Percentiles rank a stretch among this genome's conserved stretches.
These are phyloP conservation scores for Gnatocerus cornutus DNA, from an alignment of 2,888 invertebrate species.

Conservation along the genomic window DNA sequence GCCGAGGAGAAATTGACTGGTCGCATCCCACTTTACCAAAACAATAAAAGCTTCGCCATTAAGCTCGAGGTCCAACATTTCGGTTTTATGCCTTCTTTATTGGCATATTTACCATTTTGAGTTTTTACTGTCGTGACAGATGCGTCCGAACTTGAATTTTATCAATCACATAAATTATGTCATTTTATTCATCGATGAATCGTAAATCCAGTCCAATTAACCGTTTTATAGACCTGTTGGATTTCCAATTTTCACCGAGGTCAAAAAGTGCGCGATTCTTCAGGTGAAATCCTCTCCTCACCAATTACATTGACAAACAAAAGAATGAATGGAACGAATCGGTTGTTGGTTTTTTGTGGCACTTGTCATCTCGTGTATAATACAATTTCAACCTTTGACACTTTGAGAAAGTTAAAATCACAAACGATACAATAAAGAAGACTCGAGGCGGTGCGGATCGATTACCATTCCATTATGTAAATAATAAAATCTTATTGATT, in stretches of 20 bases:
- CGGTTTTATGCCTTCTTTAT: constrained; percentile 5
- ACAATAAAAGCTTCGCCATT: constrained; percentile 6
- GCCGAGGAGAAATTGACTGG: too few species aligned
- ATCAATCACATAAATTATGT: constrained; percentile 26
- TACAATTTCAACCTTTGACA: constrained; percentile 42
- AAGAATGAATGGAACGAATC: constrained; percentile 39
- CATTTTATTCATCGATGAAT: constrained; percentile 25
- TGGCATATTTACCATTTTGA: constrained; percentile 11
- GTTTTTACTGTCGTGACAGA: constrained; percentile 13
- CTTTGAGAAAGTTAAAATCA: constrained; percentile 35
- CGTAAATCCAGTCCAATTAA: constrained; percentile 28
- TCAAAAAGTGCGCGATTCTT: constrained; percentile 4
- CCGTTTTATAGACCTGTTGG: constrained; percentile 3
- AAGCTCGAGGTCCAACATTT: neutral
- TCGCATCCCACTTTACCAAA: neutral
- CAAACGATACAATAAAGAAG: constrained; percentile 26
- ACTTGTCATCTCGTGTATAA: constrained; percentile 30
- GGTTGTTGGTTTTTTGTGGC: constrained; percentile 35
- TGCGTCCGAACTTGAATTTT: constrained; percentile 15
- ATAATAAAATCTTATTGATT: constrained; percentile 26
- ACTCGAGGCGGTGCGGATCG: constrained; percentile 25
- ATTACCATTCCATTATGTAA: constrained; percentile 34
- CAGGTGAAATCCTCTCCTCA: constrained; percentile 28
- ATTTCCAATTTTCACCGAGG: constrained; percentile 21
- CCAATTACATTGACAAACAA: constrained; percentile 36